Base-by-base conservation (phyloP, 2,113 vertebrate species). In the Bolborhynchus lineola region DNA sequence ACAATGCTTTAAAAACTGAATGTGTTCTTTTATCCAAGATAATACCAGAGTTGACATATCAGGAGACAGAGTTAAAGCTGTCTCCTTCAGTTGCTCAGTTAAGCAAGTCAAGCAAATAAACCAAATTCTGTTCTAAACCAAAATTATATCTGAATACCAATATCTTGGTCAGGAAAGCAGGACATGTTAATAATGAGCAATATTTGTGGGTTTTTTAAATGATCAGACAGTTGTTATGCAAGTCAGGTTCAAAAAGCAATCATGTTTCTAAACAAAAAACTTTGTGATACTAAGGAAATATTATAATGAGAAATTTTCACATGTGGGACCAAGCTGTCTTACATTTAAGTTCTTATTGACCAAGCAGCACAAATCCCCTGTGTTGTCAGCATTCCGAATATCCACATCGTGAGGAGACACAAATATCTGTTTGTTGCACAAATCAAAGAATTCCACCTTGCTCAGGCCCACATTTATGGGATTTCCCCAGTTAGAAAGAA, bases 401-500 rank as follows among this genome's bases (percentile, higher is more conserved):
- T 99, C 99, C 80, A 99, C 98, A 10, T 99, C 99, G 1, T 99
- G 99, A 69, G 99, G 99, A 0, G 99, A 99, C 76, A 99, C 98
- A 9, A 98, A 99, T 41, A 99, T 97, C 94, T 98, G 99, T 57
- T 97, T 82, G n/a, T 98, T 90, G 44, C 94, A 94, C 26, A 95
- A 97, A 92, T 99, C 98, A 91, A 99, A 99, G 97, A 99, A 99
- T 82, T 99, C 99, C 80, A 99, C 96, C 95, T 99, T 98, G 0
- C 98, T 99, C 97, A 99, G 98, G 6, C 99, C 99, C 35, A 99
- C 99, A 1, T 97, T 96, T 13, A 88, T 41, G 1, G 80, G 33
- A 63, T 97, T 96, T 53, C 99, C 99, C 99, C 99, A 99, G 98
- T 99, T 99, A 42, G 99, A 99, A 92, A 99, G 96, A 95, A 99